phyloP scores from a whole-genome alignment of 2,113 vertebrate species.

The Panthera leo region DNA sequence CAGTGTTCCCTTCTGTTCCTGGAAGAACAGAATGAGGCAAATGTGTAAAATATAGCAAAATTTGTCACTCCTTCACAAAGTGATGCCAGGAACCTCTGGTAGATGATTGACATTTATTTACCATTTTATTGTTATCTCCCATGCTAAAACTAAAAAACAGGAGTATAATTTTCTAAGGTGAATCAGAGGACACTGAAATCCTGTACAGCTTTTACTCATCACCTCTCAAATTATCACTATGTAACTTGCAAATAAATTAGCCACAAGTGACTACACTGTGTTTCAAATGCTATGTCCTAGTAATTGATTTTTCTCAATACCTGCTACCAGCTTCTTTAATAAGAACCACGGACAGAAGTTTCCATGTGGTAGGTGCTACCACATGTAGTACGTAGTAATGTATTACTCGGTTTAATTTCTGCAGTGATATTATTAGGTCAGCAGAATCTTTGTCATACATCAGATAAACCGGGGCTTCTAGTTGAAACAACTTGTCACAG shows the following conservation, averaged over 20 bases:
- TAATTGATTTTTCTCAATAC: background rate
- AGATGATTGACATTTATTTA: conserved; percentile 1
- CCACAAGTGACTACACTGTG: background rate
- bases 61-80: background rate
- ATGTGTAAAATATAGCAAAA: background rate
- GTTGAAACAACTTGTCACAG: conserved; percentile 9
- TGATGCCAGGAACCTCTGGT: background rate
- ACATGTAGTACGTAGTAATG: background rate
- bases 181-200: background rate
- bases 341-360: background rate
- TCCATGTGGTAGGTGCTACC: background rate
- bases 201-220: background rate
- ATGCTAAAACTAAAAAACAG: background rate
- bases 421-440: background rate
- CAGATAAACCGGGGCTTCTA: background rate
- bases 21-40: background rate
- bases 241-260: background rate
- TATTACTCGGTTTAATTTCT: background rate
- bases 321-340: background rate
- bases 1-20: background rate
- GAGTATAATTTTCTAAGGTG: background rate
- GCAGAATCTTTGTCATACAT: background rate
- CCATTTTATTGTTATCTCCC: conserved; percentile 7
- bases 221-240: background rate
- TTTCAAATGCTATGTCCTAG: background rate